Percentiles rank a stretch among this genome's conserved stretches.
Evolutionary conservation across 2,797 vertebrate genomes (phyloP).

Genomic region (Labroides dimidiatus): DNA sequence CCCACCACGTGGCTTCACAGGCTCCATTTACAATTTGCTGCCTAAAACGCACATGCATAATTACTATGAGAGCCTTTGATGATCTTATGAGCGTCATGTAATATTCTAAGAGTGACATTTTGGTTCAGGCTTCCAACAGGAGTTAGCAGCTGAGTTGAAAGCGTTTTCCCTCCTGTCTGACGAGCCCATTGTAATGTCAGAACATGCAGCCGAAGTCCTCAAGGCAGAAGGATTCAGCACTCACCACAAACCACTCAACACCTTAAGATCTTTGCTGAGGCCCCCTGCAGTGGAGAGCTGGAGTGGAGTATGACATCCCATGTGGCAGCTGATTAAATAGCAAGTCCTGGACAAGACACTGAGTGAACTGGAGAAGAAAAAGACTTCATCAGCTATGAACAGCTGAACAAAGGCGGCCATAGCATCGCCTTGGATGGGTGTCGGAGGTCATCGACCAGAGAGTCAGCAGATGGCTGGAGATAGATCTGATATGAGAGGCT

Average conservation of each 20-base stretch:
- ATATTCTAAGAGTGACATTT: conserved; percentile 25
- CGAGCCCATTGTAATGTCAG: conserved; percentile 20
- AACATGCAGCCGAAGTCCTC: conserved; percentile 15
- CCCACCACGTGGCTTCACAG: conserved; percentile 29
- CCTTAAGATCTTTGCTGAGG: conserved; percentile 31
- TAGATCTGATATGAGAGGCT: conserved; percentile 16
- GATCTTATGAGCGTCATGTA: conserved; percentile 18
- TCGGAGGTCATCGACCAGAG: conserved; percentile 35
- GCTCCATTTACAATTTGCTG: conserved; percentile 30
- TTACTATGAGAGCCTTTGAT: conserved; percentile 15
- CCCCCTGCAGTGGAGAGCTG: conserved; percentile 26
- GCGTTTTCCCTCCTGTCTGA: neutral
- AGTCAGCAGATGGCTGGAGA: conserved; percentile 17
- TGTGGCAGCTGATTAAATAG: conserved; percentile 45
- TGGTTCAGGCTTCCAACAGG: conserved; percentile 15
- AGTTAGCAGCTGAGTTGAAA: conserved; percentile 19
- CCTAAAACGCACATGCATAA: conserved; percentile 34
- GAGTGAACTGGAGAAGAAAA: conserved; percentile 15
- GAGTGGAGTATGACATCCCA: conserved; percentile 20
- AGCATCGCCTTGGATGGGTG: neutral
- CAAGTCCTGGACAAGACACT: conserved; percentile 31
- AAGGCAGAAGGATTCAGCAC: conserved; percentile 16
- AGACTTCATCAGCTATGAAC: conserved; percentile 6
- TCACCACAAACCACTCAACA: conserved; percentile 39
- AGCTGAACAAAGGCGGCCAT: conserved; percentile 16